Evolutionary conservation across 2,113 vertebrate genomes (phyloP).

Genomic region (Neogobius melanostomus): DNA sequence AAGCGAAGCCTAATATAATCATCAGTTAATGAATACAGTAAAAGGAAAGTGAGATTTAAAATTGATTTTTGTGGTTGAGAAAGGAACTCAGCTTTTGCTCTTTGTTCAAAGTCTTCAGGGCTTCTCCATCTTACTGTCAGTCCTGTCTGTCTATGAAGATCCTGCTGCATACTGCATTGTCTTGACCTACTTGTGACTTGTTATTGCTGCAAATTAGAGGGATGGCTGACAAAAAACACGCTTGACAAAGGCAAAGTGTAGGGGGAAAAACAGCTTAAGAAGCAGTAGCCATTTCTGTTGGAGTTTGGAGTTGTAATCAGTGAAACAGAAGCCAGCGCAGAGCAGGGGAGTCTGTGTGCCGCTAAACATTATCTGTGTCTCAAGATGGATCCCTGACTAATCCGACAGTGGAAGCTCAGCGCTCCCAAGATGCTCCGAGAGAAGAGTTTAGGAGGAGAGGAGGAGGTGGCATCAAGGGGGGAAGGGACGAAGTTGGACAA

Average conservation of each 20-base stretch:
- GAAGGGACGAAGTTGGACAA: conserved; percentile 37
- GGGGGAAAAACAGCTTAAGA: conserved; percentile 60
- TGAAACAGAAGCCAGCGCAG: conserved; percentile 63
- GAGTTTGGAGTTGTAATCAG: conserved; percentile 70
- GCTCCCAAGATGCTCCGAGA: conserved; percentile 74
- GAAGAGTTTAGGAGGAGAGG: conserved; percentile 56
- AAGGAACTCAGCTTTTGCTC: neutral
- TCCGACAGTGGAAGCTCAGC: conserved; percentile 76
- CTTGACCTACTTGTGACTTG: conserved; percentile 75
- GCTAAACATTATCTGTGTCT: conserved; percentile 76
- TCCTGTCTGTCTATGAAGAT: conserved; percentile 44
- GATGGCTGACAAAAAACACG: conserved; percentile 64
- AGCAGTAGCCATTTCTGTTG: conserved; percentile 70
- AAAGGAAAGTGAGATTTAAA: neutral
- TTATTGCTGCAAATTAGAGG: conserved; percentile 59
- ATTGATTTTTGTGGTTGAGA: neutral
- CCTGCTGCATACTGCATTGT: conserved; percentile 51
- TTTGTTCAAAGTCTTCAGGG: conserved; percentile 41
- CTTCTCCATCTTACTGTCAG: conserved; percentile 69
- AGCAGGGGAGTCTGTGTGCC: conserved; percentile 62
- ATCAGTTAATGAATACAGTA: too few species aligned
- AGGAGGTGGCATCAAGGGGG: conserved; percentile 42
- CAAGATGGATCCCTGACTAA: conserved; percentile 82
- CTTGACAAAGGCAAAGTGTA: conserved; percentile 52
- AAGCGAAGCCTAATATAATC: too few species aligned